phyloP scores from a whole-genome alignment of 2,888 invertebrate species.

The Cryptocephalus moraei region DNA sequence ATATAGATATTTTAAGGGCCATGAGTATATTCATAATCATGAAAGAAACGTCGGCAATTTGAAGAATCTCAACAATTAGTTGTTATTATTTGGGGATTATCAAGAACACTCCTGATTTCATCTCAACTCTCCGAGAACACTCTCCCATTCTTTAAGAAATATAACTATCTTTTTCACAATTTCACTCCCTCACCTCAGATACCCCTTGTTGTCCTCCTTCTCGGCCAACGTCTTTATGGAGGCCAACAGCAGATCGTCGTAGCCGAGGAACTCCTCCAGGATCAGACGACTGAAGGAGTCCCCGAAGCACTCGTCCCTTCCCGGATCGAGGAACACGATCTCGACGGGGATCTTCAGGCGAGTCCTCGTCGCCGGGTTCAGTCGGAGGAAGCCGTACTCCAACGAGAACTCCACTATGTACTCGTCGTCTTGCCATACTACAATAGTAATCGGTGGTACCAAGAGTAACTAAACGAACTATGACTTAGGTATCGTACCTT shows the following conservation, averaged over 20 bases:
- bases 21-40: no score
- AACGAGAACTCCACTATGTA: slow-evolving; percentile 97
- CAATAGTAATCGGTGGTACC: slow-evolving; percentile 1
- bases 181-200: slow-evolving; percentile 53
- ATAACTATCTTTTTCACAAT: no score
- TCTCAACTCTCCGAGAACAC: no score
- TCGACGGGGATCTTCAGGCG: slow-evolving; percentile 86
- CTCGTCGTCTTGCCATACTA: slow-evolving; percentile 62
- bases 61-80: no score
- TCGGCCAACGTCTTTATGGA: slow-evolving; percentile 93
- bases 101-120: no score
- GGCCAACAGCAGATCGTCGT: slow-evolving; percentile 94
- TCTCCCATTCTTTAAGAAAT: no score
- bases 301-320: slow-evolving; percentile 85
- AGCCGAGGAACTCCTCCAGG: slow-evolving; percentile 88
- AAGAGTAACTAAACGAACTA: no score
- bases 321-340: slow-evolving; percentile 79
- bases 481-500: no score
- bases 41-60: no score
- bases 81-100: no score
- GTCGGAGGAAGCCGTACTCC: slow-evolving; percentile 90
- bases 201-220: slow-evolving; percentile 93
- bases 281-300: slow-evolving; percentile 83
- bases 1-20: no score
- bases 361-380: slow-evolving; percentile 78